Conservation (phyloP, 1,140 invertebrate species). For the Epicauta chinensis region DNA sequence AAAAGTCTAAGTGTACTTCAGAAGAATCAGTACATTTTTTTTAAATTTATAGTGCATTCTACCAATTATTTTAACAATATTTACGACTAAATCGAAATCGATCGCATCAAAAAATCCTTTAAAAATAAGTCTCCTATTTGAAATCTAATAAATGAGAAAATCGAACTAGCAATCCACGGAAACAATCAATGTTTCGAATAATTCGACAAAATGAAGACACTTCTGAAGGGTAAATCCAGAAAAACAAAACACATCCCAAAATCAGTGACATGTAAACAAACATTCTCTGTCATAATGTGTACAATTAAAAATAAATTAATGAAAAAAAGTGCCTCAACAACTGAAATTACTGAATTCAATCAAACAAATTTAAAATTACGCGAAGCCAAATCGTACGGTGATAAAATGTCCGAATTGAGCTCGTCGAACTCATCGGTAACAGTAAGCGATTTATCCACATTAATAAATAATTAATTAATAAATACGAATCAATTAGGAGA, state of each 20-base stretch:
- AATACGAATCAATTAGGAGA: not conserved
- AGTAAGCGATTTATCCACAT: not conserved
- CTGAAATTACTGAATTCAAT: conserved; percentile 6
- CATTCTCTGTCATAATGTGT: conserved; percentile 9
- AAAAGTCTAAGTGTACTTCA: too few relatives aligned
- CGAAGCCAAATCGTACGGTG: conserved; percentile 46
- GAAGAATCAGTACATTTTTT: too few relatives aligned
- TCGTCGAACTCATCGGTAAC: not conserved
- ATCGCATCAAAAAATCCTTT: too few relatives aligned
- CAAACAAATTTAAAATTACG: conserved; percentile 30
- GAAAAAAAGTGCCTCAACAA: conserved; percentile 24
- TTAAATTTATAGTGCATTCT: too few relatives aligned
- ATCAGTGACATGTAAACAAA: not conserved
- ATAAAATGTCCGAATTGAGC: conserved; percentile 31
- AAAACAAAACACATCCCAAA: not conserved
- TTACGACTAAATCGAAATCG: too few relatives aligned
- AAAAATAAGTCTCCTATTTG: too few relatives aligned
- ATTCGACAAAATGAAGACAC: too few relatives aligned
- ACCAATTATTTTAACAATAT: too few relatives aligned
- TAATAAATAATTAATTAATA: not conserved
- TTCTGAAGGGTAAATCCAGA: not conserved
- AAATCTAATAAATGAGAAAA: too few relatives aligned
- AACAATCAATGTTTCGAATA: too few relatives aligned
- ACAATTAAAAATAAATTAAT: conserved; percentile 10
- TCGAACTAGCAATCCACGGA: too few relatives aligned